These are phyloP conservation scores for Rhadina sibilatrix DNA, from an alignment of 2,113 vertebrate genomes.

Conservation along the genomic window DNA sequence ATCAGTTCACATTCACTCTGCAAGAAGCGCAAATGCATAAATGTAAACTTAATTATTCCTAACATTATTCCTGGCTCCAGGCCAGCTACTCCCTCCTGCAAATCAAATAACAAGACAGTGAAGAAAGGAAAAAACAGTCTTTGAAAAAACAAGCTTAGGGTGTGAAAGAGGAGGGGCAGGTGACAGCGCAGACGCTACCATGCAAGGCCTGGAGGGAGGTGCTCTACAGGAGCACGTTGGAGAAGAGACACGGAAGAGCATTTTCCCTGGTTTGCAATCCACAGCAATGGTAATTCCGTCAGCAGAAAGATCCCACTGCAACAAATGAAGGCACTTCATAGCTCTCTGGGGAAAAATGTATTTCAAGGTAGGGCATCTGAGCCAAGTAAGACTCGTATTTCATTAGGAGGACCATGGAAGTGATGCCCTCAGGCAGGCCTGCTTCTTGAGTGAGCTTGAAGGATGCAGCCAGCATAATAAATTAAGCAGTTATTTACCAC, in stretches of 20 bases:
- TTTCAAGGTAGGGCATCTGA: background rate
- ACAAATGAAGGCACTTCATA: background rate
- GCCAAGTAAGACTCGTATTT: background rate
- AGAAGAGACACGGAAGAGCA: background rate
- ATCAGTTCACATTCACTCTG: background rate
- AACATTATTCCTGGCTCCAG: background rate
- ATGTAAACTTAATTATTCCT: background rate
- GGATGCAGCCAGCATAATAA: background rate
- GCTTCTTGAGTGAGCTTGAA: background rate
- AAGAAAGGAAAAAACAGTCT: background rate
- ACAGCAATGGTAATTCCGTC: background rate
- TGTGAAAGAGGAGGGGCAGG: background rate
- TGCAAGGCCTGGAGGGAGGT: background rate
- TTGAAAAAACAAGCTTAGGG: background rate
- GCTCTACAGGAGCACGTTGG: fast-evolving
- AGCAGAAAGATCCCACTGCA: background rate
- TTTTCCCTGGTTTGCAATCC: background rate
- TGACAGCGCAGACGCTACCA: fast-evolving
- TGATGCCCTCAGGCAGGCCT: background rate
- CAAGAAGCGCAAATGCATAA: background rate
- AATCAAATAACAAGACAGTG: background rate
- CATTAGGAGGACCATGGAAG: background rate
- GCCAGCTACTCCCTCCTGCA: background rate
- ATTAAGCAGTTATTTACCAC: background rate
- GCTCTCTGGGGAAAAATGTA: background rate